A percentile compares a stretch with the other conserved stretches of the same genome.
phyloP scores from a whole-genome alignment of 2,888 invertebrate species.

The Rapana venosa region DNA sequence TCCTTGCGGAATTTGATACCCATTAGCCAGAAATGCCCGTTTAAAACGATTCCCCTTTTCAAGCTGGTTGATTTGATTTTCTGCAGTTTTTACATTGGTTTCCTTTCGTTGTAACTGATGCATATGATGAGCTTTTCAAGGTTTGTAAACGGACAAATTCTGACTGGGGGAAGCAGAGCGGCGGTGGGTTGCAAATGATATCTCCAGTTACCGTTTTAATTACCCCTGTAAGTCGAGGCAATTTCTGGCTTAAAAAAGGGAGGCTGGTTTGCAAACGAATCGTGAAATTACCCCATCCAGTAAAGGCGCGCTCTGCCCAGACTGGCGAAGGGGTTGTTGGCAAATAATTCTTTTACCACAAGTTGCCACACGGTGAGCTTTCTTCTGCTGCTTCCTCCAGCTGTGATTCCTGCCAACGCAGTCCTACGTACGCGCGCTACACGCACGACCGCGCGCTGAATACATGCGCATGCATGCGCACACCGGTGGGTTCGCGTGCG shows the following conservation, averaged over 20 bases:
- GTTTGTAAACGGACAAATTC: slow-evolving; percentile 12
- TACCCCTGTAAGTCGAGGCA: slow-evolving; percentile 14
- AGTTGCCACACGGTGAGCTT: not conserved
- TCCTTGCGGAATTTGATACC: too few species aligned
- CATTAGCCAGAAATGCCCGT: too few species aligned
- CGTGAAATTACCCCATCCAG: slow-evolving; percentile 13
- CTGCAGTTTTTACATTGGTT: not conserved
- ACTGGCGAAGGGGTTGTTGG: not conserved
- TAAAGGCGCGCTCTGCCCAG: not conserved
- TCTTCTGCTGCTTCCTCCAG: not conserved
- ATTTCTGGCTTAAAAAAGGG: not conserved
- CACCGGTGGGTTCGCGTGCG: too few species aligned
- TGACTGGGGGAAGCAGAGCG: not conserved
- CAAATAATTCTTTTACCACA: slow-evolving; percentile 7
- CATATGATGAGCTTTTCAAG: not conserved
- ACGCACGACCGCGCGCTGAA: too few species aligned
- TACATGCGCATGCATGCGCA: too few species aligned
- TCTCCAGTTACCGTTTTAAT: not conserved
- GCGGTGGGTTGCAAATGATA: not conserved
- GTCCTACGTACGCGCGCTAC: too few species aligned
- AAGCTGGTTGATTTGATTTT: too few species aligned
- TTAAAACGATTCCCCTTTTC: too few species aligned
- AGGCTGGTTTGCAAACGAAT: slow-evolving; percentile 1
- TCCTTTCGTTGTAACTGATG: not conserved
- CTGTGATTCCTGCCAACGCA: not conserved